Evolutionary conservation across 2,113 vertebrate genomes (phyloP), one percentile per base, ranked within the genome.

Genomic region (Atlantisia rogersi): DNA sequence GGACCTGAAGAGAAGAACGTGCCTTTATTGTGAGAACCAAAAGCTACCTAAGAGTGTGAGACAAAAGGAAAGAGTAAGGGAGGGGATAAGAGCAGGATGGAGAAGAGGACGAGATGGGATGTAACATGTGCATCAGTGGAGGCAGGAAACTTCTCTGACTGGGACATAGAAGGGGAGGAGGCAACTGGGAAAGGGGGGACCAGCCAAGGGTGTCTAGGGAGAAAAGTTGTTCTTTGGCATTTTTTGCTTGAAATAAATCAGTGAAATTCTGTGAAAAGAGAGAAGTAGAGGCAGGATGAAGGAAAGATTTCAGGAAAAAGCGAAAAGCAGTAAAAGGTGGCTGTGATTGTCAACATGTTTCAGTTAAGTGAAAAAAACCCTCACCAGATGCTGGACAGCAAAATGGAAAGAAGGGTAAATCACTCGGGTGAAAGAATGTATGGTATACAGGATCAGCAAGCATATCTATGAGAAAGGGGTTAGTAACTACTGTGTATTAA

Each of bases 81-180:
- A 48, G 16, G 6, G n/a, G 5, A 17, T 25, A 60, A 71, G 69
- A 53, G 56, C 21, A 68, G 15, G 10, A 16, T 48, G 42, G 19
- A 37, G 56, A 25, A 74, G n/a, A 50, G 25, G 58, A 35, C 29
- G 40, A 82, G 67, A 40, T 59, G 26, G 21, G 42, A 74, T 1
- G 2, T 64, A 77, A 50, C 24, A 29, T 0, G 73, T 62, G 17
- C 0, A 0, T 42, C 58, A 80, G 35, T 22, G 21, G 59, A 74
- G 24, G 17, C 10, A 62, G 37, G 44, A 75, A 73, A 25, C 7
- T 4, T 21, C 55, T 78, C n/a, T 77, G 42, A 56, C 35, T 77
- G 60, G 35, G 37, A 65, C 26, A 16, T 3, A 78, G 48, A 82
- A 67, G 71, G 14, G 46, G 37, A 94, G 26, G 37, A 74, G 46